Base-by-base conservation (phyloP, 2,888 invertebrate species). In the Patella pellucida region DNA sequence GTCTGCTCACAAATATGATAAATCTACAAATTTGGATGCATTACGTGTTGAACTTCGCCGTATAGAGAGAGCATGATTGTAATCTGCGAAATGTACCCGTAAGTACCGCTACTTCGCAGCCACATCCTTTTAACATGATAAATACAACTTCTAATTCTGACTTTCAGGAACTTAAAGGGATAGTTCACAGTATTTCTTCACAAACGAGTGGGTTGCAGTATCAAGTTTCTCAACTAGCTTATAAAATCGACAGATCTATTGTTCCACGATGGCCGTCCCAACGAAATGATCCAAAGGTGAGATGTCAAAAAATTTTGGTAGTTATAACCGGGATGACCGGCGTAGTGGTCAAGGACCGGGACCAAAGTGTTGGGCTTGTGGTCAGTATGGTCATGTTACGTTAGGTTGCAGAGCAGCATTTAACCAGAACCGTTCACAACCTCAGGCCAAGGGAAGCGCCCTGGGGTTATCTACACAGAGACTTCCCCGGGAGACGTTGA, bases 1-100 rank as follows among this genome's bases (percentile, higher is more conserved):
- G 19, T 56, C 56, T 56, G 16, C 56, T 7, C 56, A 54, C 27
- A 72, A 72, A 51, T 72, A 72, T 27, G 72, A 72, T 15, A 12
- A 19, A 52, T 15, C 56, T 0, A n/a, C 52, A 54, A 56, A n/a
- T 12, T 72, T 72, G 1, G 72, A 72, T 27, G 14, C 19, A 12
- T 31, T 72, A n/a, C 15, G 72, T 15, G 14, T 27, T 31, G 56
- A 72, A 27, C n/a, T 72, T 14, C 52, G 72, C 4, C 23, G 52
- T 27, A 72, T 72, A n/a, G 27, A 1, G 2, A 31, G 72, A 41
- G 31, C 31, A 41, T 41, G 31, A 41, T 41, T 3, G 4, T 41
- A 41, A 41, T 7, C 31, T 5, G 5, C 5, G 4, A 41, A 41
- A 41, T 5, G 4, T 41, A 41, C 31, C 31, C 0, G 31, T 5